Percentiles rank a stretch among this genome's conserved stretches.
phyloP scores from a whole-genome alignment of 2,888 invertebrate species.

The Adineta ricciae region DNA sequence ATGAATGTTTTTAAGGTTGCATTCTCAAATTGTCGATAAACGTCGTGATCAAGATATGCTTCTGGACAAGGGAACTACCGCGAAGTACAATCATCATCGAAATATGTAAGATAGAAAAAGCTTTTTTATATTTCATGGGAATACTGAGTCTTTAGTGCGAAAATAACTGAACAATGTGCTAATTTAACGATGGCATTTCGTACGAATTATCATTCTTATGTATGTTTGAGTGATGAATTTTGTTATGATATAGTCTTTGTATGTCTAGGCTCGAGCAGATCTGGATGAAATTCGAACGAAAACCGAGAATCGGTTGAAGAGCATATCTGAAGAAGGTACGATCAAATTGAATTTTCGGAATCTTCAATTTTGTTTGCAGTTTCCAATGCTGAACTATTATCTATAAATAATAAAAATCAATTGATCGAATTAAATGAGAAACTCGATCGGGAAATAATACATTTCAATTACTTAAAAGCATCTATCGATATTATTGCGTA shows the following conservation, averaged over 20 bases:
- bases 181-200: conserved; percentile 19
- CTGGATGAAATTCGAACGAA: conserved; percentile 2
- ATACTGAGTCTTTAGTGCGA: not conserved
- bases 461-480: conserved; percentile 5
- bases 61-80: not conserved
- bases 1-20: not conserved
- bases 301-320: not conserved
- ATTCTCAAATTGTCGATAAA: not conserved
- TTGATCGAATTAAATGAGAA: not conserved
- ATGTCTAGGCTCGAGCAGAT: not conserved
- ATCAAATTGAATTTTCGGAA: no score
- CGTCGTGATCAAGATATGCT: not conserved
- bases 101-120: not conserved
- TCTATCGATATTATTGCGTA: conserved; percentile 5
- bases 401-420: not conserved
- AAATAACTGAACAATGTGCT: conserved; percentile 17
- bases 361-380: not conserved
- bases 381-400: not conserved
- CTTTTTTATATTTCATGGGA: not conserved
- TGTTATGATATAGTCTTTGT: not conserved
- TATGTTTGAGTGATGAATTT: not conserved
- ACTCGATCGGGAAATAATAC: not conserved
- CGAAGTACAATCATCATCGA: conserved; percentile 10
- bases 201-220: conserved; percentile 9
- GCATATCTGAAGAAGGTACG: not conserved